Evolutionary conservation across 64 coral and sea anemone species (phyloP).

Genomic region (Anthopleura sola): DNA sequence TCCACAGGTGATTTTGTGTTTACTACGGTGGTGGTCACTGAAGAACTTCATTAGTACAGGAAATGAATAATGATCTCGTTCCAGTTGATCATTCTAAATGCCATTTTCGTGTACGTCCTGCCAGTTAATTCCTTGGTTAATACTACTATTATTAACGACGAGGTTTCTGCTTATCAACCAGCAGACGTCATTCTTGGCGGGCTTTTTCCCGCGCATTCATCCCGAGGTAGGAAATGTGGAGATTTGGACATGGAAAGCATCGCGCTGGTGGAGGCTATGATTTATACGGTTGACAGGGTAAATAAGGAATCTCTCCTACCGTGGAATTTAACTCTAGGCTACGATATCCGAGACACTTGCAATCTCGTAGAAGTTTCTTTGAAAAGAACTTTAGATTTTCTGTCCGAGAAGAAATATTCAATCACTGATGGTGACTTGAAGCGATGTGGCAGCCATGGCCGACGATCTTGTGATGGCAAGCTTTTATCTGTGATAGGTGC

Average conservation of each 20-base stretch:
- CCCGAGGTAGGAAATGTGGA: slow-evolving; percentile 1
- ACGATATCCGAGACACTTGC: slow-evolving; percentile 65
- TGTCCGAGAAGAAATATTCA: slow-evolving; percentile 10
- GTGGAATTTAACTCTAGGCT: slow-evolving; percentile 41
- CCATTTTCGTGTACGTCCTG: neutral
- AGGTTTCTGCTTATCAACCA: slow-evolving; percentile 9
- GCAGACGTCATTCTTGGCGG: slow-evolving; percentile 39
- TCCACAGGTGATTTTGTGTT: neutral
- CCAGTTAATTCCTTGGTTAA: neutral
- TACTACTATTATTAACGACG: neutral
- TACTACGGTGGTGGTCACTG: neutral
- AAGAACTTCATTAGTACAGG: neutral
- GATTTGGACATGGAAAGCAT: slow-evolving; percentile 41
- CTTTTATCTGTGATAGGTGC: slow-evolving; percentile 56
- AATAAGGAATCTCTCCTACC: slow-evolving; percentile 39
- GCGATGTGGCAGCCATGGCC: neutral
- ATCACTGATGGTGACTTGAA: neutral
- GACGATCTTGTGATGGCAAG: neutral
- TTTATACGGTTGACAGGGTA: slow-evolving; percentile 43
- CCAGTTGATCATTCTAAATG: neutral
- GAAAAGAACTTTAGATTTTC: slow-evolving; percentile 44
- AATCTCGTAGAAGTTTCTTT: slow-evolving; percentile 15
- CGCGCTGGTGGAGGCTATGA: slow-evolving; percentile 49
- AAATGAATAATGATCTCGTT: neutral
- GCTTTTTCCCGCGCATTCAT: slow-evolving; percentile 37